These are phyloP conservation scores for Caligus rogercresseyi DNA, from an alignment of 1,140 invertebrate genomes.

Conservation along the genomic window DNA sequence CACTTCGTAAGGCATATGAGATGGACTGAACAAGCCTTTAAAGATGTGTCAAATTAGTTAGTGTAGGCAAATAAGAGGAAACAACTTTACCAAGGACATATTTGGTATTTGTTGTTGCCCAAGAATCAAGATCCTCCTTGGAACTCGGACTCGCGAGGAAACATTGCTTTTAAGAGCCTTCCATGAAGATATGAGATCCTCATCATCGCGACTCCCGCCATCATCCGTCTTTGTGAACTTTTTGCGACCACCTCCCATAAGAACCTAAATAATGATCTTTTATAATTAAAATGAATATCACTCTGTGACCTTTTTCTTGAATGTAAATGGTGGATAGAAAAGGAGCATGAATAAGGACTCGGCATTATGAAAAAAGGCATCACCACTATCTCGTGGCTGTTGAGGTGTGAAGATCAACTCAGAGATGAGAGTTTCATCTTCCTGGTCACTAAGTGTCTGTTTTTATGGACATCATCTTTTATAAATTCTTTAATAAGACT, in stretches of 20 bases:
- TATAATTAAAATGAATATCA: too few relatives aligned
- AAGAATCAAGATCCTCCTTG: neutral
- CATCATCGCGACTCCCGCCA: constrained; percentile 36
- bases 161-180: constrained; percentile 42
- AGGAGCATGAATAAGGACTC: too few relatives aligned
- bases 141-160: constrained; percentile 43
- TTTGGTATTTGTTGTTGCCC: neutral
- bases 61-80: too few relatives aligned
- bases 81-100: constrained; percentile 7
- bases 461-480: too few relatives aligned
- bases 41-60: neutral
- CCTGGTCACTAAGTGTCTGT: too few relatives aligned
- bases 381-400: too few relatives aligned
- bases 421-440: too few relatives aligned
- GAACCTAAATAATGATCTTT: constrained; percentile 35
- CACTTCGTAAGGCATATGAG: constrained; percentile 24
- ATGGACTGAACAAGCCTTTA: constrained; percentile 24
- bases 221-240: constrained; percentile 6
- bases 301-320: too few relatives aligned
- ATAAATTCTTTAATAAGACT: too few relatives aligned
- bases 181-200: constrained; percentile 40
- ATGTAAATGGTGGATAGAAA: too few relatives aligned
- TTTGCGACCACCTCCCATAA: constrained; percentile 36
- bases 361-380: too few relatives aligned
- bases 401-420: too few relatives aligned